Percentiles rank a stretch among this genome's conserved stretches.
Evolutionary conservation across 2,797 vertebrate species (phyloP).

Genomic region (Scolopax rusticola): DNA sequence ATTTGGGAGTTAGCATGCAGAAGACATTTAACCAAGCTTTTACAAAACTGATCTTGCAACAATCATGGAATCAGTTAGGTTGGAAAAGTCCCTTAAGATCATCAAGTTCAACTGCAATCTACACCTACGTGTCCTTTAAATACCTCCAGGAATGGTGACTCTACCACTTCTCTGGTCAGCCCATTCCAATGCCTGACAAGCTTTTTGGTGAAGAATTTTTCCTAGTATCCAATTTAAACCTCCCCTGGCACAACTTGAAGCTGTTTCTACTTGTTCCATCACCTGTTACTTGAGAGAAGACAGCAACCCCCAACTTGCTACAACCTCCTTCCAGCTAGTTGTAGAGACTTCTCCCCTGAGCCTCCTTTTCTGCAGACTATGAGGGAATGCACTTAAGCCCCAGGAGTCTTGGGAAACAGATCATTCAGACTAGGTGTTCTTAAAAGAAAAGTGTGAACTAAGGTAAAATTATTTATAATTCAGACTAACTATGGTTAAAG

Average conservation of each 20-base stretch:
- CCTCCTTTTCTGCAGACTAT: not conserved
- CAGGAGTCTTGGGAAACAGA: not conserved
- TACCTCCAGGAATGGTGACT: not conserved
- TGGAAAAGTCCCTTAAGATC: not conserved
- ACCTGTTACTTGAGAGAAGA: not conserved
- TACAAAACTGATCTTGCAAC: not conserved
- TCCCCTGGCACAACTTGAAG: not conserved
- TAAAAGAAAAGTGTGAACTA: not conserved
- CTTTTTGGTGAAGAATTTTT: not conserved
- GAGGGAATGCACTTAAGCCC: not conserved
- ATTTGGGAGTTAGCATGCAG: rapidly evolving
- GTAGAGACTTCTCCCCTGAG: not conserved
- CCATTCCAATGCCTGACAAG: not conserved
- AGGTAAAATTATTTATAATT: not conserved
- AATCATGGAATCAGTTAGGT: not conserved
- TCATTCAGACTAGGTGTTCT: not conserved
- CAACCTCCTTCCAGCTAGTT: not conserved
- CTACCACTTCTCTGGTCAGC: not conserved
- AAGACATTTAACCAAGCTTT: not conserved
- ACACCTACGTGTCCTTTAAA: not conserved
- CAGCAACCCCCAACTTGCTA: not conserved
- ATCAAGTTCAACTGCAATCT: not conserved
- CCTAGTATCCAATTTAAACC: not conserved
- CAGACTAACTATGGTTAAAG: rapidly evolving
- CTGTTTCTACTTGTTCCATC: not conserved